These are phyloP conservation scores for Chunga burmeisteri DNA, from an alignment of 2,113 vertebrate species.

Conservation along the genomic window DNA sequence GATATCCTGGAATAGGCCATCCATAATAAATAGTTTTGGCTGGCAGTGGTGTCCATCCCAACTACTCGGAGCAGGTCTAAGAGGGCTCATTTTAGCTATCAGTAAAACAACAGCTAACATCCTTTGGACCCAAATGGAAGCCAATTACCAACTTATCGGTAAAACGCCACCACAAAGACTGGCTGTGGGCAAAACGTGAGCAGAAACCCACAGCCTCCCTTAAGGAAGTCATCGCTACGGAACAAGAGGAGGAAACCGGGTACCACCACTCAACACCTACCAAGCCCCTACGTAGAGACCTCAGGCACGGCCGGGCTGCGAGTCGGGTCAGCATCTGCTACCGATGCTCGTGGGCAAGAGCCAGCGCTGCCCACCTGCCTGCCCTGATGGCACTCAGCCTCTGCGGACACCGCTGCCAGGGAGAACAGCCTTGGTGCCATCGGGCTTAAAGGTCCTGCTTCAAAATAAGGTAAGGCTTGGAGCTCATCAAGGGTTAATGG, in stretches of 20 bases:
- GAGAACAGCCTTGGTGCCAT: neutral
- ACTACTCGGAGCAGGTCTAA: neutral
- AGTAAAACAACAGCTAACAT: neutral
- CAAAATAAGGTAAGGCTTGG: neutral
- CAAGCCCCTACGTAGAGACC: neutral
- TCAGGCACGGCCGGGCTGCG: rapidly evolving
- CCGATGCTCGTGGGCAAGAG: neutral
- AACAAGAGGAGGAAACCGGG: neutral
- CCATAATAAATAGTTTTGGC: neutral
- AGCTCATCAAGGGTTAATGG: neutral
- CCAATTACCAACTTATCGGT: neutral
- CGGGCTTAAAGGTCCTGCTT: neutral
- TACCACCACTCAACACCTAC: neutral
- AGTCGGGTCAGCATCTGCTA: rapidly evolving
- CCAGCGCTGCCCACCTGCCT: neutral
- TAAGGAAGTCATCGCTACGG: rapidly evolving
- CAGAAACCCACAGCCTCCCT: neutral
- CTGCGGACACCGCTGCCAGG: neutral
- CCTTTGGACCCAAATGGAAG: neutral
- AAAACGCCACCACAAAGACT: neutral
- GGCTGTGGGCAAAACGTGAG: neutral
- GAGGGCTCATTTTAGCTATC: neutral
- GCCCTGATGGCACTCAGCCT: neutral
- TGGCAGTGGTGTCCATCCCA: neutral
- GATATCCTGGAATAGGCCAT: neutral